These are phyloP conservation scores for Parapsyche elsis DNA, from an alignment of 1,140 invertebrate species.

Conservation along the genomic window DNA sequence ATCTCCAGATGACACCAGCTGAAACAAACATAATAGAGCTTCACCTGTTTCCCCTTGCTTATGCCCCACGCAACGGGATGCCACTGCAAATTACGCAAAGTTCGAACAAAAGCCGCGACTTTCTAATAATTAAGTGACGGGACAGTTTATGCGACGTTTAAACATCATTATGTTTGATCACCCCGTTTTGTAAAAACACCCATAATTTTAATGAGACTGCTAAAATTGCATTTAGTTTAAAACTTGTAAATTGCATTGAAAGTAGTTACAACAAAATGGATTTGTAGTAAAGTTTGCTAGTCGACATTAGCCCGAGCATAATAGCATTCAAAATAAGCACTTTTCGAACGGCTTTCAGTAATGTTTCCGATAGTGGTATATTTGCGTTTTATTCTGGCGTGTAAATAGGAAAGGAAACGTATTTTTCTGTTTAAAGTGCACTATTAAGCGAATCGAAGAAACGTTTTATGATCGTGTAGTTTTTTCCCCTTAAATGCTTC, in stretches of 20 bases:
- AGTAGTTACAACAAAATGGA: neutral
- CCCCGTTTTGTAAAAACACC: neutral
- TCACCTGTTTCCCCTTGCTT: neutral
- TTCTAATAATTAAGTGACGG: conserved; percentile 21
- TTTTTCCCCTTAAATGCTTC: neutral
- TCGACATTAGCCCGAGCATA: neutral
- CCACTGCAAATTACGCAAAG: conserved; percentile 28
- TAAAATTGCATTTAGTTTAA: too few relatives aligned
- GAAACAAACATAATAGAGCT: conserved; percentile 37
- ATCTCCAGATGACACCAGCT: conserved; percentile 14
- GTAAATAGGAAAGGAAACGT: conserved; percentile 25
- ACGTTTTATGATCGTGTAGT: conserved; percentile 23
- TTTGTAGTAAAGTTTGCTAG: neutral
- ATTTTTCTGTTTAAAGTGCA: conserved; percentile 20
- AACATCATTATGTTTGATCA: neutral
- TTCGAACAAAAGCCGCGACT: neutral
- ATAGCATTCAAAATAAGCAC: neutral
- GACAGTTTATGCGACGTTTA: neutral
- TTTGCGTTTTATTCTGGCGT: neutral
- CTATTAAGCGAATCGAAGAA: conserved; percentile 23
- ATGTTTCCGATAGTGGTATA: neutral
- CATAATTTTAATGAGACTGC: too few relatives aligned
- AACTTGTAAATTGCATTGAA: neutral
- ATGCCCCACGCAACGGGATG: neutral
- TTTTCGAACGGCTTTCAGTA: neutral